phyloP scores from a whole-genome alignment of 2,888 invertebrate species.

The Noctua janthina region DNA sequence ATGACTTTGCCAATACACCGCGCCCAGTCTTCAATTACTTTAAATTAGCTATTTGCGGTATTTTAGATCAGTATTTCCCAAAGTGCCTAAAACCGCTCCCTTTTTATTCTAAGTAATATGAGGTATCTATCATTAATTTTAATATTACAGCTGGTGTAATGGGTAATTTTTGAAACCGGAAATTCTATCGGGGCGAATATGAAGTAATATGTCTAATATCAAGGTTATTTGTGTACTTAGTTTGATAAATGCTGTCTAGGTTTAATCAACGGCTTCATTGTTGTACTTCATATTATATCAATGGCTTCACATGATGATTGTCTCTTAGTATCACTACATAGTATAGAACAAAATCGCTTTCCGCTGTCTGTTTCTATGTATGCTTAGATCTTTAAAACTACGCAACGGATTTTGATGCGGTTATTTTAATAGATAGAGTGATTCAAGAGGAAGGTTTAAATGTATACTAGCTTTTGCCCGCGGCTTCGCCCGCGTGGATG shows the following conservation, averaged over 20 bases:
- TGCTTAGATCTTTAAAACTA: too few relatives aligned
- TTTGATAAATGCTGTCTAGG: slow-evolving; percentile 2
- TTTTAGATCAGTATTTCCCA: slow-evolving; percentile 52
- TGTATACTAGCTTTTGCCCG: too few relatives aligned
- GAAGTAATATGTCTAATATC: neutral
- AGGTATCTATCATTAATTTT: slow-evolving; percentile 50
- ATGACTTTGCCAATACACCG: slow-evolving; percentile 70
- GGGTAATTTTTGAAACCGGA: neutral
- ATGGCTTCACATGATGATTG: slow-evolving; percentile 2
- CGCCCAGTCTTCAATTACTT: slow-evolving; percentile 68
- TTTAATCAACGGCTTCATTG: slow-evolving; percentile 2
- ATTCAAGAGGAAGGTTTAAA: too few relatives aligned
- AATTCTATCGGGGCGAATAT: neutral
- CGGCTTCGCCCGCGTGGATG: too few relatives aligned
- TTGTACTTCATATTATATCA: neutral
- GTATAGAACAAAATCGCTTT: too few relatives aligned
- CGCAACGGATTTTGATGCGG: too few relatives aligned
- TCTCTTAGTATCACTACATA: neutral
- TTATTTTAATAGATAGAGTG: too few relatives aligned
- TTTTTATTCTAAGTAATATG: slow-evolving; percentile 21
- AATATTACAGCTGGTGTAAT: slow-evolving; percentile 7
- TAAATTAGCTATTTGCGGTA: slow-evolving; percentile 52
- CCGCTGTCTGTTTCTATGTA: too few relatives aligned
- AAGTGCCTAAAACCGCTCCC: slow-evolving; percentile 53
- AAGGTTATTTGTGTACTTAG: slow-evolving; percentile 20